Conservation (phyloP, 2,797 vertebrate species). For the Loriculus beryllinus region DNA sequence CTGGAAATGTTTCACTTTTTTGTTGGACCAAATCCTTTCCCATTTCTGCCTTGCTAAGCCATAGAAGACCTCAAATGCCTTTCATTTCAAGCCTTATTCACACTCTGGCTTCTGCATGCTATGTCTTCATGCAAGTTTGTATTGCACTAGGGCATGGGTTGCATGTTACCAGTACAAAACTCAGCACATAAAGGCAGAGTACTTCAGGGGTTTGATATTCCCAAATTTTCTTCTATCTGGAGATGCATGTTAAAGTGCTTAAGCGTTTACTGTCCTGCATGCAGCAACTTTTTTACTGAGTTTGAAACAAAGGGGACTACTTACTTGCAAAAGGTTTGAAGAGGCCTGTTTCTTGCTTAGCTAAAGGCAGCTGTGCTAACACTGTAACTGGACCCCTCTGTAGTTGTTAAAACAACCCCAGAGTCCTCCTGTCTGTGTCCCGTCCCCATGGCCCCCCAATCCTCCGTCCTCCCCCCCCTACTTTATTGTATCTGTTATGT, state of each 20-base stretch:
- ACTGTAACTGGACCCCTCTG: background rate
- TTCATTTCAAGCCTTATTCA: background rate
- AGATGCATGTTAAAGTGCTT: background rate
- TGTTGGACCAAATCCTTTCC: background rate
- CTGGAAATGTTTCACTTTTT: background rate
- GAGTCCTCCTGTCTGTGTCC: background rate
- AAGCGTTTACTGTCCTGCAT: background rate
- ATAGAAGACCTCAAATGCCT: background rate
- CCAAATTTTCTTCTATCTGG: background rate
- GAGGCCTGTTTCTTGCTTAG: background rate
- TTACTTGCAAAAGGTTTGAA: background rate
- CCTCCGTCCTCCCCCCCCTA: background rate
- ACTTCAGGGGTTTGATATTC: background rate
- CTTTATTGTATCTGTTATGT: background rate
- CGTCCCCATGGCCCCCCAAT: too few relatives aligned
- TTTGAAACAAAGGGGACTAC: background rate
- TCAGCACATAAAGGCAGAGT: background rate
- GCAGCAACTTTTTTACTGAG: background rate
- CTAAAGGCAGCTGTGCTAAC: background rate
- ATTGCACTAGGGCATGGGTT: background rate
- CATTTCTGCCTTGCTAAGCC: background rate
- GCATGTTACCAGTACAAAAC: background rate
- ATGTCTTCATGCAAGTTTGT: background rate
- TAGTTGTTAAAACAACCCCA: background rate
- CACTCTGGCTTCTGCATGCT: background rate